A percentile compares a stretch with the other conserved stretches of the same genome.
Evolutionary conservation across 64 coral and sea anemone species (phyloP).

Genomic region (Montipora sp.): DNA sequence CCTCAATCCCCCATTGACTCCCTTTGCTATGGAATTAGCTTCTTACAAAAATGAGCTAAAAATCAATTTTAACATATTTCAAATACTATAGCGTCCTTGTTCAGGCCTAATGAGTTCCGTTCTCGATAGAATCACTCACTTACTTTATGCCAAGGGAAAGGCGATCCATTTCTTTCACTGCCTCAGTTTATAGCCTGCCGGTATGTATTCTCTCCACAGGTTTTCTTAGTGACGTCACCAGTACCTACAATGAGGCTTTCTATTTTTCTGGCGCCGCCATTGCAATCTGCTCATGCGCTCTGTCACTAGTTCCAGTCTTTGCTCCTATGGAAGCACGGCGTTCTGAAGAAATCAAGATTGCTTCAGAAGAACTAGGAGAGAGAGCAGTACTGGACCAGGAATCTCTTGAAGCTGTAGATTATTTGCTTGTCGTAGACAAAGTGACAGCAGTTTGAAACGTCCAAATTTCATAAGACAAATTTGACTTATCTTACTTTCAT

Average conservation of each 20-base stretch:
- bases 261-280: constrained; percentile 20
- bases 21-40: too few relatives aligned
- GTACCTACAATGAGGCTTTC: constrained; percentile 29
- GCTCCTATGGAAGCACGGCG: background rate
- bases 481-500: too few relatives aligned
- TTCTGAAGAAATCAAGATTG: background rate
- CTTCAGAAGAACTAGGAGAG: background rate
- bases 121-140: background rate
- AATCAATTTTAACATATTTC: too few relatives aligned
- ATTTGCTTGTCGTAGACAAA: background rate
- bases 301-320: constrained; percentile 29
- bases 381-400: background rate
- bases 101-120: too few relatives aligned
- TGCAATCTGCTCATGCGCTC: constrained; percentile 5
- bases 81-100: too few relatives aligned
- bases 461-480: background rate
- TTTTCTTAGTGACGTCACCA: constrained; percentile 38
- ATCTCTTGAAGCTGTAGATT: background rate
- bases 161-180: background rate
- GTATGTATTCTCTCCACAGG: background rate
- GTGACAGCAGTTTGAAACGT: background rate
- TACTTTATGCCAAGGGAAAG: background rate
- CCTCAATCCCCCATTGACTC: too few relatives aligned
- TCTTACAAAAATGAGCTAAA: too few relatives aligned
- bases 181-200: background rate